These are phyloP conservation scores for Nansenia antarctica DNA, from an alignment of 2,113 vertebrate genomes.

Conservation along the genomic window DNA sequence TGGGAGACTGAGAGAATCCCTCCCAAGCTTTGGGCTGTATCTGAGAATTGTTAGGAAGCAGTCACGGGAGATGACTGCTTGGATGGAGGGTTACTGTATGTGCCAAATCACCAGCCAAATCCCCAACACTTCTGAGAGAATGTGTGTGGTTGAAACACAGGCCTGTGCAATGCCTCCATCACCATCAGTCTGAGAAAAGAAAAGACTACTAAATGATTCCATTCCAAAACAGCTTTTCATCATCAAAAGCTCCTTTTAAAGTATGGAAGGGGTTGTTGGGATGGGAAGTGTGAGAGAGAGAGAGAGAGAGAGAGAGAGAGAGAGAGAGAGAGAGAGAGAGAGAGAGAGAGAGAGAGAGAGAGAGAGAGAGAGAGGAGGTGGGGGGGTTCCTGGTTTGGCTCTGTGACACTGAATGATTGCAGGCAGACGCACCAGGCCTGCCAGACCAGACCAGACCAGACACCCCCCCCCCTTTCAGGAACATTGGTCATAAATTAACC, in stretches of 20 bases:
- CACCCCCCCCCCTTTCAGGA: too few relatives aligned
- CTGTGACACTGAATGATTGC: constrained; percentile 6
- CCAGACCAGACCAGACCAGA: constrained; percentile 11
- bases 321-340: too few relatives aligned
- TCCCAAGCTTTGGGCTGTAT: too few relatives aligned
- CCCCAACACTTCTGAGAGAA: neutral
- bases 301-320: too few relatives aligned
- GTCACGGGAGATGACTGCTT: neutral
- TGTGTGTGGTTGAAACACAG: constrained; percentile 20
- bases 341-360: too few relatives aligned
- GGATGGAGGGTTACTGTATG: neutral
- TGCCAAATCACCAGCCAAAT: neutral
- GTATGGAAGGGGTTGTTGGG: neutral
- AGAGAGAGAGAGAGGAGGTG: too few relatives aligned
- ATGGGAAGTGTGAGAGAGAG: too few relatives aligned
- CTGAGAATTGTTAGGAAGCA: too few relatives aligned
- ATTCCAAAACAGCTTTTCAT: constrained; percentile 33
- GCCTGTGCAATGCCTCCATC: constrained; percentile 24
- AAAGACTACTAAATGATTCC: constrained; percentile 32
- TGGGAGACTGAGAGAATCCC: too few relatives aligned
- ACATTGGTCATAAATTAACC: constrained; percentile 7
- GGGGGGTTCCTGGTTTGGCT: constrained; percentile 20
- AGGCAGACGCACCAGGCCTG: constrained; percentile 26
- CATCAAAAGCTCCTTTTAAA: constrained; percentile 26
- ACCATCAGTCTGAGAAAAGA: neutral